Evolutionary conservation across 2,888 invertebrate species (phyloP).

Genomic region (Cephalotes varians): DNA sequence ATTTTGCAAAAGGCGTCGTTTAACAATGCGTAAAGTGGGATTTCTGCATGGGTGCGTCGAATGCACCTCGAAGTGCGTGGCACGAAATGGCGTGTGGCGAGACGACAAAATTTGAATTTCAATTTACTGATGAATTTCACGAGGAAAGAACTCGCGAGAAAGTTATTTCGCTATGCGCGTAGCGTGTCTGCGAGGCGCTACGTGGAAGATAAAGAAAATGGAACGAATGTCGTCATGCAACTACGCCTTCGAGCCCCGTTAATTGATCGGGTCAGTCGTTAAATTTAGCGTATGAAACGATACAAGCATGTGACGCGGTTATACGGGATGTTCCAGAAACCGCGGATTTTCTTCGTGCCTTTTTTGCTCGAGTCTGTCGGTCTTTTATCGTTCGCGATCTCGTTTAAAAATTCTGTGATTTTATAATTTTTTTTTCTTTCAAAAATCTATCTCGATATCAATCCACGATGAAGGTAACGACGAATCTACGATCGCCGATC

Average conservation of each 20-base stretch:
- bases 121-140: not conserved
- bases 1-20: conserved; percentile 45
- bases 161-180: not conserved
- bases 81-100: conserved; percentile 32
- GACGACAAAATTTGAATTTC: conserved; percentile 18
- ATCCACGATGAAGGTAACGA: not conserved
- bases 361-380: not conserved
- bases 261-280: conserved; percentile 43
- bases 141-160: not conserved
- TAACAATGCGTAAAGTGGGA: conserved; percentile 47
- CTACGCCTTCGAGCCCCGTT: conserved; percentile 22
- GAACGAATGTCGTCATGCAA: not conserved
- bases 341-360: conserved; percentile 22
- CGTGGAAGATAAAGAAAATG: not conserved
- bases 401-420: not conserved
- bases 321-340: conserved; percentile 32
- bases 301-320: conserved; percentile 34
- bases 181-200: not conserved
- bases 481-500: not conserved
- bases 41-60: conserved; percentile 40
- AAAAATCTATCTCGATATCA: not conserved
- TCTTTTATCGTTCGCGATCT: not conserved
- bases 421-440: not conserved
- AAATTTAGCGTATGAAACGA: conserved; percentile 41
- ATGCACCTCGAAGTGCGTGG: conserved; percentile 31